Conservation (phyloP, 2,113 vertebrate genomes). For the Peromyscus polionotus region DNA sequence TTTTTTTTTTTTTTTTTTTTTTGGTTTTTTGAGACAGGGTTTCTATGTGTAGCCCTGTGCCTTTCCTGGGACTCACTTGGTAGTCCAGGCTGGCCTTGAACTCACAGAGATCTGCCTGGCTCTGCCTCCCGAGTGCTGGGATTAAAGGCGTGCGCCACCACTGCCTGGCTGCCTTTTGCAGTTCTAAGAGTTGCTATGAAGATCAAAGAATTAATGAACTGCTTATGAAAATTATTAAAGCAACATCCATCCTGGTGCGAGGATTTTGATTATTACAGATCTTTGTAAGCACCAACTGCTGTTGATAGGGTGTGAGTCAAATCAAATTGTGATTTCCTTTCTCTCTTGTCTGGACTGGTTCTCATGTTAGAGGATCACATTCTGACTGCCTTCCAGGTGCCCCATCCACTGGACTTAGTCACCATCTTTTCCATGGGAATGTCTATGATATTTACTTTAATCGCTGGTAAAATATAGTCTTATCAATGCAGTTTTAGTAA, state of each 20-base stretch:
- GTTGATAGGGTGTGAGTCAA: background rate
- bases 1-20: too few relatives aligned
- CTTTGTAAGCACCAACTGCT: background rate
- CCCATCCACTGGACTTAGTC: background rate
- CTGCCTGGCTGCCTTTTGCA: background rate
- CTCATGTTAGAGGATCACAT: background rate
- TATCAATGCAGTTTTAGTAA: slow-evolving; percentile 4
- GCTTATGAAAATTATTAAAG: background rate
- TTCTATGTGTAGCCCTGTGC: too few relatives aligned
- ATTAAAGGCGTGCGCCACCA: too few relatives aligned
- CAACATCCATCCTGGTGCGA: background rate
- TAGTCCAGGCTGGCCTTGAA: too few relatives aligned
- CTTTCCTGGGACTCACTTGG: too few relatives aligned
- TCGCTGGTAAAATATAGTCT: slow-evolving; percentile 37
- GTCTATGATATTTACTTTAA: background rate
- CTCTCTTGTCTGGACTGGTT: background rate
- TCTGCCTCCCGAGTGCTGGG: too few relatives aligned
- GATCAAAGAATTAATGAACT: background rate
- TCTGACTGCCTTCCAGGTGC: background rate
- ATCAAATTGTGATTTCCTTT: background rate
- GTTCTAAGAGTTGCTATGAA: background rate
- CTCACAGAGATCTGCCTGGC: too few relatives aligned
- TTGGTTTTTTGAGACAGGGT: too few relatives aligned
- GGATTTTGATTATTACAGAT: background rate
- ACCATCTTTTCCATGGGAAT: background rate